Conservation (phyloP, 2,797 vertebrate genomes). For the Bryconaethiops microstoma region DNA sequence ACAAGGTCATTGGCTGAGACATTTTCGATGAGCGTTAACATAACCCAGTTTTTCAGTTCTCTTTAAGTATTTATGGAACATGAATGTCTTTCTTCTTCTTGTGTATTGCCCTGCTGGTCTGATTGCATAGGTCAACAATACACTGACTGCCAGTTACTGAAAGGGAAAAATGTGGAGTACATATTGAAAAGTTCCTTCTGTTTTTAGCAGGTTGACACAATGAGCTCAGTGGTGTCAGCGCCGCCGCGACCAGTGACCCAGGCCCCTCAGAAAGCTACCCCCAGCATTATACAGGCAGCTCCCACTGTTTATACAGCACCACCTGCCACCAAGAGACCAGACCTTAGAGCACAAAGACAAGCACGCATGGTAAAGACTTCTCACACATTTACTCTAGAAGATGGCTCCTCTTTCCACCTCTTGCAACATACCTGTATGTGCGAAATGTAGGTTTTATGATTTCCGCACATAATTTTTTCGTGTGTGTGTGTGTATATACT, state of each 20-base stretch:
- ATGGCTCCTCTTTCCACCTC: not conserved
- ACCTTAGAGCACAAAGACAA: slow-evolving; percentile 74
- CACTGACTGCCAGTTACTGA: not conserved
- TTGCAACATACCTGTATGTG: too few species aligned
- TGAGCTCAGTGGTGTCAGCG: slow-evolving; percentile 68
- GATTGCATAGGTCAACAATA: not conserved
- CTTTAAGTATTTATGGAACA: too few species aligned
- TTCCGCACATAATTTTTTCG: too few species aligned
- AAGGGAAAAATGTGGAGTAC: not conserved
- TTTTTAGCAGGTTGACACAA: slow-evolving; percentile 68
- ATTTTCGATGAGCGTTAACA: not conserved
- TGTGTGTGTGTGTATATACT: too few species aligned
- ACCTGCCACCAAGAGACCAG: slow-evolving; percentile 70
- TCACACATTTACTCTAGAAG: not conserved
- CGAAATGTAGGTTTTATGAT: too few species aligned
- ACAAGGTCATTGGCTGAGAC: not conserved
- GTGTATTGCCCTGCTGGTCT: not conserved
- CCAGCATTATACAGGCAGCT: slow-evolving; percentile 83
- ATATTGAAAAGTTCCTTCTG: not conserved
- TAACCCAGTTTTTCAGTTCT: not conserved
- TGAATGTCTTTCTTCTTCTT: too few species aligned
- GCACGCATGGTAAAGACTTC: slow-evolving; percentile 73
- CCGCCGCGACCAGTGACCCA: slow-evolving; percentile 65
- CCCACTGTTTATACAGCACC: slow-evolving; percentile 84
- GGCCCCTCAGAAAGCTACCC: slow-evolving; percentile 72